Evolutionary conservation across 1,140 invertebrate species (phyloP).

Genomic region (Zaprionus ornatus): DNA sequence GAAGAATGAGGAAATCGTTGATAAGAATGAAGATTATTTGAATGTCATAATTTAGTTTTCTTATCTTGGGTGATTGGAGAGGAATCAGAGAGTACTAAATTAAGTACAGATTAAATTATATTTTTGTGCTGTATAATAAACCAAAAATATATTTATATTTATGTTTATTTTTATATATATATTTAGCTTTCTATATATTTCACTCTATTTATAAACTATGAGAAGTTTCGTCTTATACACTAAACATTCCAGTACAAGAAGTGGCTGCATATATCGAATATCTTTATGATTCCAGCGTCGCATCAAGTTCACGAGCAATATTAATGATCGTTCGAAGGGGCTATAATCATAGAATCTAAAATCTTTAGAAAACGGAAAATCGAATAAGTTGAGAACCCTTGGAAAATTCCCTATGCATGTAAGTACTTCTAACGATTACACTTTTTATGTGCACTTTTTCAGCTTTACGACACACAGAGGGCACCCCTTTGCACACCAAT

Average conservation of each 20-base stretch:
- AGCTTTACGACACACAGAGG: slow-evolving; percentile 60
- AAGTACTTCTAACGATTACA: slow-evolving; percentile 66
- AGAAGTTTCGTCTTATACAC: background rate
- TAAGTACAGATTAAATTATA: background rate
- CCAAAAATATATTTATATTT: background rate
- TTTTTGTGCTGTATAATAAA: background rate
- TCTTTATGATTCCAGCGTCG: slow-evolving; percentile 45
- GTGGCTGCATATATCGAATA: slow-evolving; percentile 49
- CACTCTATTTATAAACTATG: background rate
- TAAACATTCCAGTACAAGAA: slow-evolving; percentile 13
- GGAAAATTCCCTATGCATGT: slow-evolving; percentile 62
- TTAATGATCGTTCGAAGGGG: slow-evolving; percentile 42
- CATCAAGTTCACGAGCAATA: slow-evolving; percentile 72
- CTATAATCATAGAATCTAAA: slow-evolving; percentile 49
- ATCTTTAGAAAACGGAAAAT: background rate
- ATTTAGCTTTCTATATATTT: background rate
- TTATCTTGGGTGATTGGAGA: slow-evolving; percentile 2
- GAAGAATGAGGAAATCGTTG: background rate
- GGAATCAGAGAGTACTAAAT: background rate
- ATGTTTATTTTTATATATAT: background rate
- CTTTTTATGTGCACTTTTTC: slow-evolving; percentile 73
- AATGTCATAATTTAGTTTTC: background rate
- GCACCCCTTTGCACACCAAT: slow-evolving; percentile 75
- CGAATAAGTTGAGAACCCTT: slow-evolving; percentile 4
- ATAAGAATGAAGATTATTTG: background rate